A percentile compares a stretch with the other conserved stretches of the same genome.
Conservation (phyloP, 2,888 invertebrate species). For the Eumacrocentrus americanus region DNA sequence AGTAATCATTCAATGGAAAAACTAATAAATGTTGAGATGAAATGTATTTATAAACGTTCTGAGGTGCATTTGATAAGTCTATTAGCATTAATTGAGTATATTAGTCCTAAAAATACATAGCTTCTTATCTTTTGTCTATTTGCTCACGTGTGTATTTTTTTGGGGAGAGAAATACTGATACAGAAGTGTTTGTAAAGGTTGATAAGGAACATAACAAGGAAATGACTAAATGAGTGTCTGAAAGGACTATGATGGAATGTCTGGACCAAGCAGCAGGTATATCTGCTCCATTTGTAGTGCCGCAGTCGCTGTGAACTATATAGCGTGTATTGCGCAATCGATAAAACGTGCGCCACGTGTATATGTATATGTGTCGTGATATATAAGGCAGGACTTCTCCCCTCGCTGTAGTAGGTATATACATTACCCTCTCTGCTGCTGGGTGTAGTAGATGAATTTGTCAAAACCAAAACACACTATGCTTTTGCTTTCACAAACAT, state of each 20-base stretch:
- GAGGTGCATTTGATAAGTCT: no score
- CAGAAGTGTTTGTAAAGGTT: no score
- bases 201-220: no score
- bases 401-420: background rate
- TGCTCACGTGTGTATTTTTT: no score
- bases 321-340: slow-evolving; percentile 28
- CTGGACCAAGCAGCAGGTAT: slow-evolving; percentile 26
- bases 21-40: no score
- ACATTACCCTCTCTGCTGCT: background rate
- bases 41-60: no score
- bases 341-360: slow-evolving; percentile 27
- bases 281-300: slow-evolving; percentile 28
- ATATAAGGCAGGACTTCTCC: slow-evolving; percentile 10
- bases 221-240: background rate
- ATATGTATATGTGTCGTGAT: background rate
- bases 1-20: no score
- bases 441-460: background rate
- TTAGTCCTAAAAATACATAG: no score
- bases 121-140: no score
- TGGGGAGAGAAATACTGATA: no score
- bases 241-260: slow-evolving; percentile 5
- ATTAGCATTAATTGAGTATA: no score
- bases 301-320: slow-evolving; percentile 25
- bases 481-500: background rate
- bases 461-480: slow-evolving; percentile 1